Conservation (phyloP, 2,113 vertebrate genomes). For the Crotalus horridus region DNA sequence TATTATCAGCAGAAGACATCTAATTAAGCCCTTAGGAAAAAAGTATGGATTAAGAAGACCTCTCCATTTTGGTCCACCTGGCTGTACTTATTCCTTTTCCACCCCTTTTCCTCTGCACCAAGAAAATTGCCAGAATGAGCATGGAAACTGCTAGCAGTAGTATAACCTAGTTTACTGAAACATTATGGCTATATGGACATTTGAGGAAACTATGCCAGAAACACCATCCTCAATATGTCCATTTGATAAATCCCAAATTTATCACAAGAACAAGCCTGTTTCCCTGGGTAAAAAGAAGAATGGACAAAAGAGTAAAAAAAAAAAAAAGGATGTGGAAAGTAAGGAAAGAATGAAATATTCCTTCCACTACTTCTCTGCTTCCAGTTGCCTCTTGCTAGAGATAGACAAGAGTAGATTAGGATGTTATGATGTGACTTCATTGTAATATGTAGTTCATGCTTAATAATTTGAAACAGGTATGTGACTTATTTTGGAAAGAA, state of each 20-base stretch:
- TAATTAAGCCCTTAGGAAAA: background rate
- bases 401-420: background rate
- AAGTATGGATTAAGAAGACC: background rate
- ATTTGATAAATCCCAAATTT: background rate
- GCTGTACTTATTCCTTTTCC: background rate
- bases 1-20: background rate
- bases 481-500: background rate
- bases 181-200: background rate
- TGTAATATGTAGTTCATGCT: background rate
- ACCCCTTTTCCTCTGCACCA: background rate
- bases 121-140: background rate
- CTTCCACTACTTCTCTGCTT: background rate
- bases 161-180: background rate
- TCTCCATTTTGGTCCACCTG: background rate
- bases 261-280: background rate
- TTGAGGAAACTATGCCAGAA: background rate
- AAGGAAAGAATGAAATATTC: background rate
- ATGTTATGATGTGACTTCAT: background rate
- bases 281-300: background rate
- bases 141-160: background rate
- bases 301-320: background rate
- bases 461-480: background rate
- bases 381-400: background rate
- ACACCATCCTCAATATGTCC: background rate
- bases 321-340: background rate